A percentile compares a stretch with the other conserved stretches of the same genome.
phyloP scores from a whole-genome alignment of 2,888 invertebrate species.

The Aphrophora alni region DNA sequence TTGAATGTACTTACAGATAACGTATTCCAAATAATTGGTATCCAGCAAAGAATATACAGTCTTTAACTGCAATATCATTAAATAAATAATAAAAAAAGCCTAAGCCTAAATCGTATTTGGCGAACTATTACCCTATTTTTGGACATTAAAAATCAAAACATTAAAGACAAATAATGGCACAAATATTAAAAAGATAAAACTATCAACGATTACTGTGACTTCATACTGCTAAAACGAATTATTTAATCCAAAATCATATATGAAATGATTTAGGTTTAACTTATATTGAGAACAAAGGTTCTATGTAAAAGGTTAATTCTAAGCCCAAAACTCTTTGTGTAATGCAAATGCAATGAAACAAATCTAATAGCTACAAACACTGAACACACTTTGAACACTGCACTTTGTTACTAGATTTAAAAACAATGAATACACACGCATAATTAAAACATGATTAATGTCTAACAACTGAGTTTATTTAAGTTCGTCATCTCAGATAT shows the following conservation, averaged over 20 bases:
- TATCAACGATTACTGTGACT: background rate
- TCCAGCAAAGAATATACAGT: background rate
- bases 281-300: background rate
- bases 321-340: background rate
- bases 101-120: background rate
- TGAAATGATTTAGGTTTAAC: background rate
- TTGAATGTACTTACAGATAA: background rate
- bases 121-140: background rate
- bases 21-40: background rate
- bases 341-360: background rate
- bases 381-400: background rate
- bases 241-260: background rate
- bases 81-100: background rate
- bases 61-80: background rate
- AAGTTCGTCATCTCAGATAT: background rate
- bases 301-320: background rate
- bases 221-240: background rate
- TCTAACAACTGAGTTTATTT: background rate
- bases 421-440: background rate
- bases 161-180: background rate
- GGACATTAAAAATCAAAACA: background rate
- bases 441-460: background rate
- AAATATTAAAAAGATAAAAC: background rate
- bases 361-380: background rate
- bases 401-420: background rate